phyloP scores from a whole-genome alignment of 2,113 vertebrate species.

The Talpa occidentalis region DNA sequence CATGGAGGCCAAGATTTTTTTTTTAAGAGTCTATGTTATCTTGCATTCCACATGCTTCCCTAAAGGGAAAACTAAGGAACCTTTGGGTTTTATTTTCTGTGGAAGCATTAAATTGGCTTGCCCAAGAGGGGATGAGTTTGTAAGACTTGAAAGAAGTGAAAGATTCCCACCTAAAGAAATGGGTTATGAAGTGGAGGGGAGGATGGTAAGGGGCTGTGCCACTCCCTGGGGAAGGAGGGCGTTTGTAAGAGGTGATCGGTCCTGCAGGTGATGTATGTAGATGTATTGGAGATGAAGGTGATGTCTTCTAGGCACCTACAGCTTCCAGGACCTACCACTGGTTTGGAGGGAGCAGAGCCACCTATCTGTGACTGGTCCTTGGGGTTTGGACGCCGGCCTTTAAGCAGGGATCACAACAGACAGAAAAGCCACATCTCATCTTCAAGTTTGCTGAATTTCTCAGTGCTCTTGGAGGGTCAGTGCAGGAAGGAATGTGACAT shows the following conservation, averaged over 20 bases:
- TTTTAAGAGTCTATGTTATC: neutral
- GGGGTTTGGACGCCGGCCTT: neutral
- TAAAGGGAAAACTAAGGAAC: neutral
- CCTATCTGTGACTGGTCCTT: neutral
- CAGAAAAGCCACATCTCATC: neutral
- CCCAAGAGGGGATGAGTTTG: neutral
- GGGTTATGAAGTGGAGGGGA: neutral
- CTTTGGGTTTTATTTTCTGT: neutral
- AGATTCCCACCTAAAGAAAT: neutral
- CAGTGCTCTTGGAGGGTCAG: neutral
- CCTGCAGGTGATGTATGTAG: neutral
- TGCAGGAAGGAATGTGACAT: neutral
- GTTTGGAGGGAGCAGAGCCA: neutral
- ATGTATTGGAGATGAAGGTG: neutral
- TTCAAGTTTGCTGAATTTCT: conserved; percentile 36
- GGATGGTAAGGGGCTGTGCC: neutral
- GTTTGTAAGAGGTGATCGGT: neutral
- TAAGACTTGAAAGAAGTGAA: neutral
- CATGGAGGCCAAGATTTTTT: neutral
- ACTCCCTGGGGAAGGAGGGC: too few relatives aligned
- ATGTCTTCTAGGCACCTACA: neutral
- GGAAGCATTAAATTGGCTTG: neutral
- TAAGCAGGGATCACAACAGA: neutral
- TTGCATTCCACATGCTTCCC: neutral
- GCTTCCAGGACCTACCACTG: neutral